Base-by-base conservation (phyloP, 1,140 invertebrate species). In the Holotrichia oblita region DNA sequence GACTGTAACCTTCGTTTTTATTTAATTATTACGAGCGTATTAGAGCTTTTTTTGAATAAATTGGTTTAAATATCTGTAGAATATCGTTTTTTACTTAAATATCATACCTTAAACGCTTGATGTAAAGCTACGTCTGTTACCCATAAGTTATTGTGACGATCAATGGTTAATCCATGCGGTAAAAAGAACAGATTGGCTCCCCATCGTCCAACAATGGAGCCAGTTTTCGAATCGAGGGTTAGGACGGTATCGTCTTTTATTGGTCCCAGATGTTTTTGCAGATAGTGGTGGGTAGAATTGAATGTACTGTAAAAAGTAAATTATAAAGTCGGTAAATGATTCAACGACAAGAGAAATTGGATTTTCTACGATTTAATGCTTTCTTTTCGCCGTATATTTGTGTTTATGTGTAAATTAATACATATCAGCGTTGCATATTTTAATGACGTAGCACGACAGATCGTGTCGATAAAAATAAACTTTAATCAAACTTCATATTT, bases 101-200 rank as follows among this genome's bases (percentile, higher is more conserved):
- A n/a, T n/a, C 34, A 41, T 87, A 95, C 94, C 90, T 96, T 95
- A 82, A 95, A 94, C 8, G 97, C 96, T 90, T 99, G 98, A 89
- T 99, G 98, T 80, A 98, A 90, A 7, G 94, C 98, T n/a, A 99
- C 96, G 89, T 99, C 98, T 2, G 97, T 99, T 6, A 99, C 88
- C 96, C 96, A 99, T 17, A 94, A 91, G 85, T 98, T 97, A 55
- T 95, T 95, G 80, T 94, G 90, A 24, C 91, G 86, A 87, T 99
- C 97, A 6, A 99, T 91, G 20, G 94, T 94, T 74, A 99, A 87
- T 20, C 98, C 98, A 88, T 99, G 98, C 0, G 98, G 98, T 92
- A 99, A 93, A 85, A 95, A 98, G 86, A 98, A 99, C 79, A 93
- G 87, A 80, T 93, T 90, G 0, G 90, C 90, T 22, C 96, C 97